Evolutionary conservation across 2,888 invertebrate species (phyloP).

Genomic region (Anorthoa munda): DNA sequence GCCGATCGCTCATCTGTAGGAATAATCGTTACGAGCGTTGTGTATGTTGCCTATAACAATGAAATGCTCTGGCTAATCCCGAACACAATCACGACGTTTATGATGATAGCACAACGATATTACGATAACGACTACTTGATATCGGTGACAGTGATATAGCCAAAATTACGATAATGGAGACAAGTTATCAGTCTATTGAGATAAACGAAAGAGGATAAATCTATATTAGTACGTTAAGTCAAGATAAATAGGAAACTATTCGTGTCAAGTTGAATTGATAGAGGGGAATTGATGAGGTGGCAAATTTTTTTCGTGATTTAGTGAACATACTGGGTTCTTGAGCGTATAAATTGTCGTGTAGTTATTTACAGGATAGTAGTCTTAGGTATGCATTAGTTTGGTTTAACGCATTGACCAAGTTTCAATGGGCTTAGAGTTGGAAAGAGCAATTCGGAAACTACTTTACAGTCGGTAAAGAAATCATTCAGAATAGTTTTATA

Average conservation of each 20-base stretch:
- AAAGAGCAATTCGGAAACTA: neutral
- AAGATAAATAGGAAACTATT: constrained; percentile 10
- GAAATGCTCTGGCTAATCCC: constrained; percentile 43
- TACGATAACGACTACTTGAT: constrained; percentile 39
- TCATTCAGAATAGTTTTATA: too few species aligned
- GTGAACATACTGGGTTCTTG: neutral
- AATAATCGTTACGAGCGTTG: constrained; percentile 32
- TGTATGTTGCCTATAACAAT: constrained; percentile 38
- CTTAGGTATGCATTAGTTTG: neutral
- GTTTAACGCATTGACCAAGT: neutral
- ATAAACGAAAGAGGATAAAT: constrained; percentile 43
- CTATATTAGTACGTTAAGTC: constrained; percentile 14
- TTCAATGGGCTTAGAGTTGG: too few species aligned
- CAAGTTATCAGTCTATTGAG: constrained; percentile 43
- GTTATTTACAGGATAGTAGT: neutral
- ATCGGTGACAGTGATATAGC: constrained; percentile 52
- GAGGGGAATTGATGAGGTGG: constrained; percentile 20
- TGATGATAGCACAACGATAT: constrained; percentile 48
- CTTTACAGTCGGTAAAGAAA: too few species aligned
- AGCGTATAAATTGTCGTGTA: neutral
- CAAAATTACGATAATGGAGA: constrained; percentile 60
- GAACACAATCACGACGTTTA: constrained; percentile 50
- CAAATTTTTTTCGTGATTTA: constrained; percentile 6
- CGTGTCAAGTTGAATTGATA: constrained; percentile 36
- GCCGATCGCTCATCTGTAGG: constrained; percentile 28